Percentiles rank a stretch among this genome's conserved stretches.
These are phyloP conservation scores for Hipposideros larvatus DNA, from an alignment of 2,797 vertebrate species.

Conservation along the genomic window DNA sequence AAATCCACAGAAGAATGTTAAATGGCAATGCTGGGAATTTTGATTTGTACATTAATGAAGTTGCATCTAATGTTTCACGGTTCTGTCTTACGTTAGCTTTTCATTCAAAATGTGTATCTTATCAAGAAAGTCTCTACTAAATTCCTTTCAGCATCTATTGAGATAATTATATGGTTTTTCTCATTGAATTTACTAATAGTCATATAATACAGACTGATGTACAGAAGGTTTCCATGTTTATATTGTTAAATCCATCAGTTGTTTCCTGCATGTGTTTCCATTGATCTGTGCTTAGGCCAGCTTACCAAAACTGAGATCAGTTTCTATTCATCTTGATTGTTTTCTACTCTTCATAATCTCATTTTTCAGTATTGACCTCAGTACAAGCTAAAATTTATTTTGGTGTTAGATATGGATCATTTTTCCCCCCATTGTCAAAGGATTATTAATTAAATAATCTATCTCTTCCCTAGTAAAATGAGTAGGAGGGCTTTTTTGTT, in stretches of 20 bases:
- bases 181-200: not conserved
- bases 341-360: not conserved
- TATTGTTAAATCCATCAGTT: not conserved
- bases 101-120: not conserved
- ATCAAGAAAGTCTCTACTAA: not conserved
- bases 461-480: conserved; percentile 4
- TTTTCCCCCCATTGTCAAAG: not conserved
- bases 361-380: not conserved
- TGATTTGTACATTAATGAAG: not conserved
- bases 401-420: not conserved
- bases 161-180: conserved; percentile 40
- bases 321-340: not conserved
- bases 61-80: not conserved
- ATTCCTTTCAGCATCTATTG: not conserved
- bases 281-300: not conserved
- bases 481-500: not conserved
- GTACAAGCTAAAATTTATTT: not conserved
- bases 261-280: not conserved
- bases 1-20: not conserved
- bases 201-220: not conserved
- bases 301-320: not conserved
- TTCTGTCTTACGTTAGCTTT: not conserved
- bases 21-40: not conserved
- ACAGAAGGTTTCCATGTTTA: not conserved
- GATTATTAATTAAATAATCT: not conserved